A percentile compares a stretch with the other conserved stretches of the same genome.
phyloP scores from a whole-genome alignment of 1,140 invertebrate species.

The Heterodera carotae region DNA sequence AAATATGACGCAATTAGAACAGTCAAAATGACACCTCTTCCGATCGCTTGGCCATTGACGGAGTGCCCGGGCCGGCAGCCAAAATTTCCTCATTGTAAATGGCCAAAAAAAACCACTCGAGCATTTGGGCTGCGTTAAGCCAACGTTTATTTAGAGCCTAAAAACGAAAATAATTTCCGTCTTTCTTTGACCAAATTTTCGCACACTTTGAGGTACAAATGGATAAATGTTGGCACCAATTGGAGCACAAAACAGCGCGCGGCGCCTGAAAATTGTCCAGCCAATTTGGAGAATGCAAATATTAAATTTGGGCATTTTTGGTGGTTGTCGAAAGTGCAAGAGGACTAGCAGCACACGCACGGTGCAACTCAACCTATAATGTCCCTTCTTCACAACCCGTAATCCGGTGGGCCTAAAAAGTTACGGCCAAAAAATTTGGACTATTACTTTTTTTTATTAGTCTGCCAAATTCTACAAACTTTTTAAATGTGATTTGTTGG shows the following conservation, averaged over 20 bases:
- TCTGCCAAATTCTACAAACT: no score
- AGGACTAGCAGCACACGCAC: no score
- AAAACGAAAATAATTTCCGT: constrained; percentile 4
- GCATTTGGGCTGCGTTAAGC: constrained; percentile 46
- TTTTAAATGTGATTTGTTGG: no score
- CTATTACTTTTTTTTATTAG: no score
- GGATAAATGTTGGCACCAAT: constrained; percentile 55
- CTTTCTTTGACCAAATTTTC: not conserved
- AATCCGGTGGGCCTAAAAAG: no score
- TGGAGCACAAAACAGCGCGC: constrained; percentile 57
- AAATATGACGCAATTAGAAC: no score
- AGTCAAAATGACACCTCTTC: constrained; percentile 46
- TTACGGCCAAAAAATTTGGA: no score
- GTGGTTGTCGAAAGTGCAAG: no score
- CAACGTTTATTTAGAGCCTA: constrained; percentile 50
- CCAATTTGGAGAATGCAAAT: constrained; percentile 30
- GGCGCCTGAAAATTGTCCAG: constrained; percentile 53
- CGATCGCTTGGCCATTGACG: constrained; percentile 51
- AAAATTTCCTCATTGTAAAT: constrained; percentile 65
- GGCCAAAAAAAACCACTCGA: constrained; percentile 62
- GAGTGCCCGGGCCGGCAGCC: constrained; percentile 47
- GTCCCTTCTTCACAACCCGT: no score
- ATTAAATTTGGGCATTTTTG: no score
- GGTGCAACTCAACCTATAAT: no score
- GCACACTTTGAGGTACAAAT: constrained; percentile 43